These are phyloP conservation scores for Smutsia temminckii DNA, from an alignment of 2,797 vertebrate genomes.

Conservation along the genomic window DNA sequence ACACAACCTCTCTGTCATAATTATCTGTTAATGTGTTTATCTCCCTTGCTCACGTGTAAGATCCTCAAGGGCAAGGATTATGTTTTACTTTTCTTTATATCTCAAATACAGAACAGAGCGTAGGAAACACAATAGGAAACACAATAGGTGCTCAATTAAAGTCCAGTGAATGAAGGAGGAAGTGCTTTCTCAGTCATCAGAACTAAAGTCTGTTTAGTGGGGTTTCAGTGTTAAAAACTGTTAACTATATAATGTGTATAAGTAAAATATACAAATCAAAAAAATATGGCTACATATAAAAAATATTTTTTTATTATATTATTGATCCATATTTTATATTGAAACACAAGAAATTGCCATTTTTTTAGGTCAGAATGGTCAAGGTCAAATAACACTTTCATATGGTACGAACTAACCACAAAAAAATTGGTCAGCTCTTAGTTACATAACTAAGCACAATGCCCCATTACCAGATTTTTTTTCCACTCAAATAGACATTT, in stretches of 20 bases:
- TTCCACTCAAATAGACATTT: neutral
- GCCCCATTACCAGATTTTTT: neutral
- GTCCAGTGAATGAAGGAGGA: neutral
- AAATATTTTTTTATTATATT: neutral
- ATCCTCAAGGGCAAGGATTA: neutral
- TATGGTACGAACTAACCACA: neutral
- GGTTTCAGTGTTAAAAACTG: neutral
- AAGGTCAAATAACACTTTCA: neutral
- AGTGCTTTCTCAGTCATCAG: neutral
- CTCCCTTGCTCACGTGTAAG: neutral
- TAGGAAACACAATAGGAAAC: neutral
- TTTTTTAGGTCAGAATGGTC: neutral
- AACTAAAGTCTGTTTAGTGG: neutral
- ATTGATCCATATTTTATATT: neutral
- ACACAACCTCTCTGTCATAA: neutral
- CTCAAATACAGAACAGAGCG: neutral
- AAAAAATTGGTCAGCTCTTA: neutral
- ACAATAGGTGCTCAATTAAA: neutral
- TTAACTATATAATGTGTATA: neutral
- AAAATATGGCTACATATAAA: neutral
- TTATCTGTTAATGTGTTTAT: neutral
- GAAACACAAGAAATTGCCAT: neutral
- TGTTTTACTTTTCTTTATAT: neutral
- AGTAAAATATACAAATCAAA: neutral
- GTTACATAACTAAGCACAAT: slow-evolving; percentile 12